Base-by-base conservation (phyloP, 2,797 vertebrate species). In the Hyperoplus lanceolatus region DNA sequence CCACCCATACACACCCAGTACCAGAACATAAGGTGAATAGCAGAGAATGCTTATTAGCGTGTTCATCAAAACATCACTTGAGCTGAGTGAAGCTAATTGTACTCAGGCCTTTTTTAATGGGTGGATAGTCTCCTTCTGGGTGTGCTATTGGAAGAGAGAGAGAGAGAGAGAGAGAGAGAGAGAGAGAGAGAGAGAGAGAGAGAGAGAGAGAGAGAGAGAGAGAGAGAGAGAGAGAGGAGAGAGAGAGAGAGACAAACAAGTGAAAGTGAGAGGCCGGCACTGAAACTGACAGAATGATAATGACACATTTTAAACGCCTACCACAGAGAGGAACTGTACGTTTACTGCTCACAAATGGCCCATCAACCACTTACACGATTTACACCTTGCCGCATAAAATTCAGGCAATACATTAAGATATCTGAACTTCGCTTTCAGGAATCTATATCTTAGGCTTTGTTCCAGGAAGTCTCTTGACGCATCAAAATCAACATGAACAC, bases 371-470 rank as follows among this genome's bases (percentile, higher is more conserved):
- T 87, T 85, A 79, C 60, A 36, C 71, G 67, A 54, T 80, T 87
- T 85, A 79, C 60, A 87, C 65, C 49, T 79, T 21, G 79, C 86
- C 67, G 75, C 90, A 86, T 70, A 70, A 85, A 82, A 80, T 69
- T 62, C 61, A 83, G 86, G 77, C 72, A 15, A 80, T 72, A 59
- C 78, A 88, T 89, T 82, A 86, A 82, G 82, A 87, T 68, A 69
- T 85, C 77, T n/a, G 41, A 87, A 80, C 86, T 70, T 29, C 1
- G 18, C 74, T 87, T 90, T 82, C 81, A 74, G 83, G 89, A 91
- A 90, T 80, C 74, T 49, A 53, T 73, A 81, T 58, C 68, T 85
- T 60, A 38, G 65, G 77, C 55, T 51, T 14, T 60, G 43, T 90
- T 90, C 83, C 85, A 54, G 80, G 67, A 90, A 90, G 74, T 63